Base-by-base conservation (phyloP, 53 echinoderm and acorn worm species). In the Echinarachnius parma region DNA sequence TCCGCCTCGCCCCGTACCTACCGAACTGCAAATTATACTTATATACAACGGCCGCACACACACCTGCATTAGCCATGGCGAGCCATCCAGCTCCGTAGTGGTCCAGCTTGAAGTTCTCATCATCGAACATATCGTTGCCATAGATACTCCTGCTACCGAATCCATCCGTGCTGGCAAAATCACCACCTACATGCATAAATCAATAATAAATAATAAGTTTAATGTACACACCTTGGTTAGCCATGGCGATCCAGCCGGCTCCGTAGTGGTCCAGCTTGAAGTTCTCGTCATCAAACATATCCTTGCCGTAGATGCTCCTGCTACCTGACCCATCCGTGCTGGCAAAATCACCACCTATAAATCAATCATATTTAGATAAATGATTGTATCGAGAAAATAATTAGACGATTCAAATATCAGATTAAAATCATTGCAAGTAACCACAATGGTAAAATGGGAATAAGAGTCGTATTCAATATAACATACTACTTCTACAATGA, bases 31-130 rank as follows among this genome's bases (percentile, higher is more conserved):
- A n/a, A n/a, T n/a, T n/a, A n/a, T n/a, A n/a, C n/a, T n/a, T n/a
- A n/a, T n/a, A n/a, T n/a, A n/a, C n/a, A n/a, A n/a, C n/a, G n/a
- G n/a, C n/a, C n/a, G n/a, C n/a, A n/a, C n/a, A n/a, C n/a, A n/a
- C n/a, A 93, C 89, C 89, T 61, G 93, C 93, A 83, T 93, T 93
- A 7, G 93, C 93, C 93, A 93, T 93, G 62, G 83, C 80, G 48
- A 93, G 20, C 93, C 93, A 93, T 3, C 93, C 93, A 34, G 93
- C 68, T 60, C 93, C 93, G 52, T 87, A 87, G 75, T 93, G 93
- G 16, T 89, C 76, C 27, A 93, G 47, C 34, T 72, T 74, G 59
- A 93, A 93, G 36, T 86, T 86, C 64, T 93, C 93, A 47, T 93
- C 93, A 1, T 86, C 77, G 66, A 93, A 93, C 34, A 80, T 70